Evolutionary conservation across 1,140 invertebrate species (phyloP).

Genomic region (Lanistes nyassanus): DNA sequence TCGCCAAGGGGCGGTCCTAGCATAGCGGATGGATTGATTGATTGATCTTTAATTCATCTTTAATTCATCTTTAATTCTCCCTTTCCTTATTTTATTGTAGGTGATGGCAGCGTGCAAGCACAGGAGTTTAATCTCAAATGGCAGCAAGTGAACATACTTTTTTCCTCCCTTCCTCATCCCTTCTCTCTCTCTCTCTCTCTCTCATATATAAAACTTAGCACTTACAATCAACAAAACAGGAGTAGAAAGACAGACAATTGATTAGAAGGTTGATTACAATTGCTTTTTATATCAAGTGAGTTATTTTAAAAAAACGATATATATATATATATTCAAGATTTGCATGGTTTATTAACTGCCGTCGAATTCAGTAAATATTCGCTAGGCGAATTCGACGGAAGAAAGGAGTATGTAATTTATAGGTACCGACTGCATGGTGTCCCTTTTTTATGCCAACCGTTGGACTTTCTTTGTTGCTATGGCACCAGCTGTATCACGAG

Average conservation of each 20-base stretch:
- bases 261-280: not conserved
- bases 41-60: not conserved
- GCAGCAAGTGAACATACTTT: too few species aligned
- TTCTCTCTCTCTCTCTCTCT: slow-evolving; percentile 10
- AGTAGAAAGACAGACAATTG: not conserved
- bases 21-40: too few species aligned
- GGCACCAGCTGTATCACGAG: slow-evolving; percentile 44
- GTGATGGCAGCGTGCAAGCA: too few species aligned
- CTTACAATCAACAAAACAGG: not conserved
- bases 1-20: too few species aligned
- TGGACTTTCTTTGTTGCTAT: not conserved
- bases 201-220: not conserved
- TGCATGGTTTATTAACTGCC: not conserved
- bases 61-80: not conserved
- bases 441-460: not conserved
- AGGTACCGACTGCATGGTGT: not conserved
- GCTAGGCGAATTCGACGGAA: not conserved
- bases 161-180: not conserved
- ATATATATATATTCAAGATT: not conserved
- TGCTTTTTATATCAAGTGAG: not conserved
- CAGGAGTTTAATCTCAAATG: too few species aligned
- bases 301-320: not conserved
- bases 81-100: not conserved
- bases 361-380: not conserved
- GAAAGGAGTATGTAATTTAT: not conserved